These are phyloP conservation scores for Dascillus cervinus DNA, from an alignment of 2,888 invertebrate genomes.

Conservation along the genomic window DNA sequence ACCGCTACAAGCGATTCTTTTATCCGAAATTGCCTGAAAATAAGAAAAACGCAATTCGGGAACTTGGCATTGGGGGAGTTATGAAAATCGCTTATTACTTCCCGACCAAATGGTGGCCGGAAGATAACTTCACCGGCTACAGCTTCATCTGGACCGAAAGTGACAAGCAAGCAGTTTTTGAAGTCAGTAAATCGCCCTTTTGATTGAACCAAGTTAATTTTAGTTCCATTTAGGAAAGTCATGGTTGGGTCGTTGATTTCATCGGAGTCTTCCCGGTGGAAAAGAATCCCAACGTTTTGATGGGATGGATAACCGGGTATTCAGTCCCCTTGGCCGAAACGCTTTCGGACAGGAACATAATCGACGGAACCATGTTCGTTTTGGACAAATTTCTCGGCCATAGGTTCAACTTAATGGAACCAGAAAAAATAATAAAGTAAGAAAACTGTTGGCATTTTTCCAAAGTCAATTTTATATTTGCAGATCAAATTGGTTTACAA, in stretches of 20 bases:
- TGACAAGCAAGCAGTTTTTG: slow-evolving; percentile 34
- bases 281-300: slow-evolving; percentile 53
- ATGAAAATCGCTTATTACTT: slow-evolving; percentile 58
- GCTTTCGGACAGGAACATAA: slow-evolving; percentile 48
- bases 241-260: slow-evolving; percentile 57
- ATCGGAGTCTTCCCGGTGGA: slow-evolving; percentile 53
- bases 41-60: slow-evolving; percentile 48
- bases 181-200: slow-evolving; percentile 25
- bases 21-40: slow-evolving; percentile 45
- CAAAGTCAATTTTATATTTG: slow-evolving; percentile 1
- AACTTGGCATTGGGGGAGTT: slow-evolving; percentile 53
- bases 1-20: slow-evolving; percentile 45
- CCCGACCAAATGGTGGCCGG: slow-evolving; percentile 53
- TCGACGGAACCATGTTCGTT: slow-evolving; percentile 44
- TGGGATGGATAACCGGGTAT: slow-evolving; percentile 62
- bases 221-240: slow-evolving; percentile 25
- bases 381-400: slow-evolving; percentile 49
- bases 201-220: slow-evolving; percentile 23
- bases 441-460: slow-evolving; percentile 1
- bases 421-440: slow-evolving; percentile 35
- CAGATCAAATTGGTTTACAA: slow-evolving; percentile 49
- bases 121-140: slow-evolving; percentile 44
- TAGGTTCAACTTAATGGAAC: slow-evolving; percentile 44
- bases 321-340: slow-evolving; percentile 56
- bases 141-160: slow-evolving; percentile 51